A percentile compares a stretch with the other conserved stretches of the same genome.
phyloP scores from a whole-genome alignment of 92 coral and sea anemone genomes.

The Siderastrea siderea region DNA sequence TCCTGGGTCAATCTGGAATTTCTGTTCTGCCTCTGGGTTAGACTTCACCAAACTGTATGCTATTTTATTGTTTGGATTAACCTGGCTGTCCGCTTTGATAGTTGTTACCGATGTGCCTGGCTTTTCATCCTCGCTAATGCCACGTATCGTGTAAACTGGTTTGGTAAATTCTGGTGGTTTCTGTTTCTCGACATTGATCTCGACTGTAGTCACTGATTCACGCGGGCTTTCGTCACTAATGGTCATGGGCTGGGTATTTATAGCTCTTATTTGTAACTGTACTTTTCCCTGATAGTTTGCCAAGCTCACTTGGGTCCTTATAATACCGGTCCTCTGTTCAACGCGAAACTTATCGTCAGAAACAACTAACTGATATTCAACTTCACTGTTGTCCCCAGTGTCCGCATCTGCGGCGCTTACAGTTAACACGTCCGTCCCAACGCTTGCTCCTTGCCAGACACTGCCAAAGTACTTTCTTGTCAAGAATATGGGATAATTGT shows the following conservation, averaged over 20 bases:
- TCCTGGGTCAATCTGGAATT: constrained; percentile 74
- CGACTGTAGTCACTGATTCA: constrained; percentile 72
- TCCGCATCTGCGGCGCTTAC: constrained; percentile 89
- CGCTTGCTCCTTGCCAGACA: constrained; percentile 51
- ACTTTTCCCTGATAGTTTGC: constrained; percentile 15
- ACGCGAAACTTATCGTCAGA: constrained; percentile 64
- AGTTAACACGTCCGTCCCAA: constrained; percentile 73
- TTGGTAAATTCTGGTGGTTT: constrained; percentile 73
- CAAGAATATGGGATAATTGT: constrained; percentile 85
- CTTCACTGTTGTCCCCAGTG: constrained; percentile 45
- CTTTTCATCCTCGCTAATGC: constrained; percentile 59
- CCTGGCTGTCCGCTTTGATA: constrained; percentile 67
- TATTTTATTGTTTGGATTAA: constrained; percentile 10
- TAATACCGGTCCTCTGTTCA: constrained; percentile 10
- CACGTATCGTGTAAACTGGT: constrained; percentile 30
- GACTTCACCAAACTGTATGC: constrained; percentile 82
- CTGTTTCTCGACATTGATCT: constrained; percentile 67
- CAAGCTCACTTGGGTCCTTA: constrained; percentile 60
- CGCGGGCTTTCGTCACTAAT: constrained; percentile 44
- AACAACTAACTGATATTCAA: constrained; percentile 41
- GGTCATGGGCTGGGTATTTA: constrained; percentile 74
- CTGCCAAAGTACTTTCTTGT: constrained; percentile 81
- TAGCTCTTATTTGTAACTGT: constrained; percentile 74
- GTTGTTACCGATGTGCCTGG: constrained; percentile 30
- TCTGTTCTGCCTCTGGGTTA: constrained; percentile 69